Evolutionary conservation across 2,797 vertebrate species (phyloP).

Genomic region (Pangasius krempfi): DNA sequence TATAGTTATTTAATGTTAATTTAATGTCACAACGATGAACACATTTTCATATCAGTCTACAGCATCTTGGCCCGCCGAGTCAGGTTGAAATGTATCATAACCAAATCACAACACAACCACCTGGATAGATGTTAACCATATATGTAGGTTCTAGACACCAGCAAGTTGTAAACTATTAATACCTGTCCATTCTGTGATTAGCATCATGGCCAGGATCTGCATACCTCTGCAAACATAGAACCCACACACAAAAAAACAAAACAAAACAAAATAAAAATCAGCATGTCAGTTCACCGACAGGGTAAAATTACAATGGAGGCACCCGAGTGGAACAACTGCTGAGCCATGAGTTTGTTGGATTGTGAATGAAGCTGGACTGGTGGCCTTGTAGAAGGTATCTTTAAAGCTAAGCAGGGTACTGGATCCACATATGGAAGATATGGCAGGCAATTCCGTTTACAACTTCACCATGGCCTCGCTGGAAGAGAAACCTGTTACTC

Average conservation of each 20-base stretch:
- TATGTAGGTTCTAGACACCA: background rate
- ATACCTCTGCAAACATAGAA: constrained; percentile 51
- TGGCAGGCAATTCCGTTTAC: constrained; percentile 72
- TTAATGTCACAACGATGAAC: background rate
- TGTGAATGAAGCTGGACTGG: constrained; percentile 65
- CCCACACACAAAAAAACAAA: background rate
- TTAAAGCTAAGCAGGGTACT: constrained; percentile 58
- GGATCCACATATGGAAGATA: constrained; percentile 50
- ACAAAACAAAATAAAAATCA: constrained; percentile 1
- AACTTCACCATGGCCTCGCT: constrained; percentile 76
- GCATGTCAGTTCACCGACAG: constrained; percentile 64
- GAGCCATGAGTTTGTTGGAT: constrained; percentile 69
- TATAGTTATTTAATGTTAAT: no score
- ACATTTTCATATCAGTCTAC: background rate
- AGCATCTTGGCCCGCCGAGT: background rate
- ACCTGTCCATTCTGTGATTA: constrained; percentile 34
- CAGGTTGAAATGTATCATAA: background rate
- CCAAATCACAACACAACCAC: background rate
- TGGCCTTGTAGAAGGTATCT: constrained; percentile 59
- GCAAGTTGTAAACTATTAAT: background rate
- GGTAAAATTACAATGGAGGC: constrained; percentile 70
- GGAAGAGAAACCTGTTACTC: constrained; percentile 70
- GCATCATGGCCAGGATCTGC: constrained; percentile 47
- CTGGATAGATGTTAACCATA: background rate
- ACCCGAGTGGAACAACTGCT: constrained; percentile 79